Evolutionary conservation across 2,888 invertebrate genomes (phyloP).

Genomic region (Polydrusus tereticollis): DNA sequence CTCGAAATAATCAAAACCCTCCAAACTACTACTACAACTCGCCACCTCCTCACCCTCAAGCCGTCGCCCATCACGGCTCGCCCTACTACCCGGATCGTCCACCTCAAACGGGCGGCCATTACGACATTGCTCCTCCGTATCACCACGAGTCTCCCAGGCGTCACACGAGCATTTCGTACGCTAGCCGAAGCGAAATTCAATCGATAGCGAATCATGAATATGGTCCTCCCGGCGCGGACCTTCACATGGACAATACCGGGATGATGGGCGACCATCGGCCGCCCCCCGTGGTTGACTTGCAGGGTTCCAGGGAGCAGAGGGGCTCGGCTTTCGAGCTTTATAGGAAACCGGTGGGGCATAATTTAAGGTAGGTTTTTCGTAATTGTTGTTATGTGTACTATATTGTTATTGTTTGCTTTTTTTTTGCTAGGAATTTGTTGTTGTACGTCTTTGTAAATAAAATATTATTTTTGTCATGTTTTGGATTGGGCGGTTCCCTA

Average conservation of each 20-base stretch:
- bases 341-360: conserved; percentile 90
- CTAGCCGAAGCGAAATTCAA: conserved; percentile 65
- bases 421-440: no score
- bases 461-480: no score
- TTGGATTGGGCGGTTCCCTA: no score
- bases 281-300: conserved; percentile 73
- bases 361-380: conserved; percentile 77
- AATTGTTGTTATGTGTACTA: neutral
- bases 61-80: conserved; percentile 58
- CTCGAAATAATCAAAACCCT: conserved; percentile 58
- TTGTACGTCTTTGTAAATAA: no score
- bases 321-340: conserved; percentile 97
- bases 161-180: conserved; percentile 66
- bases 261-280: conserved; percentile 46
- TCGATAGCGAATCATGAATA: conserved; percentile 58
- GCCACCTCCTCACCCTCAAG: conserved; percentile 53
- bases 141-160: conserved; percentile 62
- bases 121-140: conserved; percentile 65
- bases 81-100: conserved; percentile 61
- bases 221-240: conserved; percentile 45
- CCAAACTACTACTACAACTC: conserved; percentile 66
- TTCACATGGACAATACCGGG: conserved; percentile 54
- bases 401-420: no score
- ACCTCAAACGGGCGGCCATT: conserved; percentile 59
- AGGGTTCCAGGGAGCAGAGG: conserved; percentile 89